phyloP scores from a whole-genome alignment of 2,797 vertebrate genomes.

The Miichthys miiuy region DNA sequence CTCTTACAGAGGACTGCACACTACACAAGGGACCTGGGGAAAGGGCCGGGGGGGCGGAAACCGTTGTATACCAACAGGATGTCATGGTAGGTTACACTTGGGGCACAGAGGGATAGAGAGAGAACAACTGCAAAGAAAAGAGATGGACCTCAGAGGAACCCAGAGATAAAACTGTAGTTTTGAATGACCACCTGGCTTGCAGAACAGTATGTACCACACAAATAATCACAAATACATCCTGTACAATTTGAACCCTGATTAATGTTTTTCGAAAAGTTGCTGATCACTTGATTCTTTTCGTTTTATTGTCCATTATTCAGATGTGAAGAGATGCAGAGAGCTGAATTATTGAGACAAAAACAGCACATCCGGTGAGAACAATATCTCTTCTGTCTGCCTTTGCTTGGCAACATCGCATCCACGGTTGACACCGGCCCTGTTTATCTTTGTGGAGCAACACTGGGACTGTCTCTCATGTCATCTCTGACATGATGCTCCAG shows the following conservation, averaged over 20 bases:
- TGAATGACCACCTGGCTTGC: constrained; percentile 9
- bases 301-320: constrained; percentile 9
- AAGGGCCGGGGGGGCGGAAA: constrained; percentile 32
- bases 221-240: background rate
- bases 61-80: constrained; percentile 55
- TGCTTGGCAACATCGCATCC: constrained; percentile 22
- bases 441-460: constrained; percentile 46
- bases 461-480: constrained; percentile 45
- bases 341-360: constrained; percentile 31
- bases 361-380: constrained; percentile 48
- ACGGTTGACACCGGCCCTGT: constrained; percentile 37
- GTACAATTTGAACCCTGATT: background rate
- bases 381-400: constrained; percentile 64
- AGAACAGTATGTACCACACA: constrained; percentile 43
- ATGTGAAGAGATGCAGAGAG: constrained; percentile 18
- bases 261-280: background rate
- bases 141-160: constrained; percentile 37
- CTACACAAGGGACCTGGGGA: constrained; percentile 27
- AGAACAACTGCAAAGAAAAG: constrained; percentile 7
- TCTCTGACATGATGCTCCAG: constrained; percentile 61
- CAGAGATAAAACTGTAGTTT: constrained; percentile 10
- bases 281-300: background rate
- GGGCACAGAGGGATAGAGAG: constrained; percentile 17
- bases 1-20: constrained; percentile 43
- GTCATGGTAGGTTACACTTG: constrained; percentile 51